These are phyloP conservation scores for Zaprionus ornatus DNA, from an alignment of 1,140 invertebrate species.

Conservation along the genomic window DNA sequence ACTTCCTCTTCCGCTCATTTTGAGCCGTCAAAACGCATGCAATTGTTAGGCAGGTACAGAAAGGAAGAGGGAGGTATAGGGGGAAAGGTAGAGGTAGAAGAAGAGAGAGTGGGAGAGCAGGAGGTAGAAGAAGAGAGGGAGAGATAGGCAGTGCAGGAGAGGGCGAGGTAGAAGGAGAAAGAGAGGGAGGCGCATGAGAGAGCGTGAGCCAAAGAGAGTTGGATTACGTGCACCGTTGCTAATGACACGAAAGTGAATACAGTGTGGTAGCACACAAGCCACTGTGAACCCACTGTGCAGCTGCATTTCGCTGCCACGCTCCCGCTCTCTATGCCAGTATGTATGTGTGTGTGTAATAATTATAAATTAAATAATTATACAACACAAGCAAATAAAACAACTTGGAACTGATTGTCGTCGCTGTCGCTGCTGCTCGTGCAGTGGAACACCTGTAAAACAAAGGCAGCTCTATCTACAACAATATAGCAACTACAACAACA, in stretches of 20 bases:
- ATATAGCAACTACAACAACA: constrained; percentile 40
- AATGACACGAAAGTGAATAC: constrained; percentile 80
- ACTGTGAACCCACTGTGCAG: constrained; percentile 28
- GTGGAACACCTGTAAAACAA: constrained; percentile 81
- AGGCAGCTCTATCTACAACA: constrained; percentile 64
- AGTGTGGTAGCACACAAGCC: constrained; percentile 57
- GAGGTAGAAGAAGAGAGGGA: constrained; percentile 4
- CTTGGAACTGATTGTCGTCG: constrained; percentile 71
- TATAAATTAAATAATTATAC: constrained; percentile 83
- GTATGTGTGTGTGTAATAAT: constrained; percentile 53
- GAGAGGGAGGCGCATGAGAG: constrained; percentile 10
- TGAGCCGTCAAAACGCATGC: constrained; percentile 30
- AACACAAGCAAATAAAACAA: constrained; percentile 74
- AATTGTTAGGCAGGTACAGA: constrained; percentile 28
- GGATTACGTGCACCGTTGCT: constrained; percentile 77
- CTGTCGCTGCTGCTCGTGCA: constrained; percentile 57
- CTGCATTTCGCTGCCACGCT: constrained; percentile 13
- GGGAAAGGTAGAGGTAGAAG: no score
- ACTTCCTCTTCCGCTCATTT: constrained; percentile 76
- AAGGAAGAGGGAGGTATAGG: constrained; percentile 19
- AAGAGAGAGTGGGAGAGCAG: neutral
- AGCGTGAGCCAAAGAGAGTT: constrained; percentile 45
- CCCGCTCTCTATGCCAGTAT: constrained; percentile 10
- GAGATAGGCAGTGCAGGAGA: constrained; percentile 31
- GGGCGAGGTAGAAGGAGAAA: no score